Percentiles rank a stretch among this genome's conserved stretches.
phyloP scores from a whole-genome alignment of 2,797 vertebrate genomes.

The Alouatta caraya region DNA sequence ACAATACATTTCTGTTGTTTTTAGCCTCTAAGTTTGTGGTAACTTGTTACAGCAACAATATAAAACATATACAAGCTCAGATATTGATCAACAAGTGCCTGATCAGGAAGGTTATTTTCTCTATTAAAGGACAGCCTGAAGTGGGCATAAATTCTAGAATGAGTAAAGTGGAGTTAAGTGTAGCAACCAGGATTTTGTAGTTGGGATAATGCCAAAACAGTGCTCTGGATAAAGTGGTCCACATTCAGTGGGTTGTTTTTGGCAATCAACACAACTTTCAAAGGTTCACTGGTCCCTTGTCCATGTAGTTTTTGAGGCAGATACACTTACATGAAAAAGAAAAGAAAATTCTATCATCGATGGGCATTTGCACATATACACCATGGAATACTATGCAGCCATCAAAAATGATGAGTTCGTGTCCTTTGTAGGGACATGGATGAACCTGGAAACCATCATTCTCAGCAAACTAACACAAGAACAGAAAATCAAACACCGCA shows the following conservation, averaged over 20 bases:
- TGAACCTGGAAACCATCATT: too few relatives aligned
- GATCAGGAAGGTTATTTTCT: neutral
- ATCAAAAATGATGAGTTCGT: too few relatives aligned
- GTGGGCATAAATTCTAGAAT: slow-evolving; percentile 17
- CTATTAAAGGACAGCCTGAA: neutral
- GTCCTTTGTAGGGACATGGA: too few relatives aligned
- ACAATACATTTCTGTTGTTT: neutral
- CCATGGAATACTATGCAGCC: too few relatives aligned
- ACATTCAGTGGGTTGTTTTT: neutral
- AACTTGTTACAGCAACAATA: neutral
- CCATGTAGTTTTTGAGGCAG: neutral
- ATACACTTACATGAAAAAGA: neutral
- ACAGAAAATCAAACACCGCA: too few relatives aligned
- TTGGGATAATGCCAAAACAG: neutral
- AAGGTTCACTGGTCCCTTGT: neutral
- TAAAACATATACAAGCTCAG: neutral
- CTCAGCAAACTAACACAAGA: too few relatives aligned
- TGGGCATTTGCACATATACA: too few relatives aligned
- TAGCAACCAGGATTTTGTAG: neutral
- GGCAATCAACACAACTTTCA: neutral
- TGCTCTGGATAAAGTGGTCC: neutral
- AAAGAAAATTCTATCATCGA: neutral
- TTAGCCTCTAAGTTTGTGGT: neutral
- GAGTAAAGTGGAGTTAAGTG: neutral
- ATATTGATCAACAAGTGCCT: neutral